Base-by-base conservation (phyloP, 2,888 invertebrate species). In the Eilema sororculum region DNA sequence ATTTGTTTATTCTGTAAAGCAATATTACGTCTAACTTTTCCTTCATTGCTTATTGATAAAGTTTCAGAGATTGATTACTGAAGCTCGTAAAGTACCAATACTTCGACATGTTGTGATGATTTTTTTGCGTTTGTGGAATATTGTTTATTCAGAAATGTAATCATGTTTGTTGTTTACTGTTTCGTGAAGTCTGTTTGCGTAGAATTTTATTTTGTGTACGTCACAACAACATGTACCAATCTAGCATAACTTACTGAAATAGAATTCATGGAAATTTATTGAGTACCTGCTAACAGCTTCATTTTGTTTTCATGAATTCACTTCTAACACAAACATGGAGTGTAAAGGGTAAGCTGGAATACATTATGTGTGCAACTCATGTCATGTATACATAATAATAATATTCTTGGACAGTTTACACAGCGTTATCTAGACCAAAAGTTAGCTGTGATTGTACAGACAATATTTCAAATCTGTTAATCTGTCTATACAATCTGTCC, bases 101-200 rank as follows among this genome's bases (percentile, higher is more conserved):
- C 58, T 67, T 79, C 64, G 67, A 70, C 52, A 61, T 69, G 46
- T 73, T 78, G 60, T 33, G 61, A 13, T 25, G 65, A 57, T 73
- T 76, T 79, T n/a, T 6, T 30, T 6, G 28, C 58, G 30, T 61
- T 70, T 60, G 46, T 56, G 33, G 67, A 61, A 70, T 46, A 28
- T 72, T 72, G 67, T 82, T 79, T 77, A 65, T 71, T 61, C 58
- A 67, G 60, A 63, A 69, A 62, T 33, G 25, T 68, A 60, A 72
- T 80, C 66, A 61, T 33, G 69, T 67, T 78, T 75, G 67, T 77
- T 80, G 72, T 77, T 82, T 80, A 67, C 71, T 10, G 60, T 41
- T 61, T 65, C 61, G 59, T 66, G 69, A 56, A 13, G 63, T 61
- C 22, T 52, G 70, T 71, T 69, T 52, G 24, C 69, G 60, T 46